Percentiles rank a stretch among this genome's conserved stretches.
These are phyloP conservation scores for Neoarius graeffei DNA, from an alignment of 2,113 vertebrate genomes.

Conservation along the genomic window DNA sequence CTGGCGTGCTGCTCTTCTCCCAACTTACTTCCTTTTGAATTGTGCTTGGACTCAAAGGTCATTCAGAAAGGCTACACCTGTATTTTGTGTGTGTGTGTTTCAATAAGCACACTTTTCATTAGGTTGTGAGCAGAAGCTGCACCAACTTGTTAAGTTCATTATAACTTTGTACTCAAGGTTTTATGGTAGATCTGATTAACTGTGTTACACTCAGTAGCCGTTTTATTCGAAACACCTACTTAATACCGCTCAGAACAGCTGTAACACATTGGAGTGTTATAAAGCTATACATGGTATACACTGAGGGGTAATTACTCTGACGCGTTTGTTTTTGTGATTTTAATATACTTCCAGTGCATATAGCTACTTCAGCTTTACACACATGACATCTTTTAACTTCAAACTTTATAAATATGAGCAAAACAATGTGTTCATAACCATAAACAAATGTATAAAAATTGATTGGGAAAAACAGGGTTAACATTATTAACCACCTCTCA, in stretches of 20 bases:
- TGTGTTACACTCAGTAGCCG: neutral
- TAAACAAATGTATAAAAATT: neutral
- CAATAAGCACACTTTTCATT: neutral
- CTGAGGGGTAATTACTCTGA: neutral
- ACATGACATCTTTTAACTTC: neutral
- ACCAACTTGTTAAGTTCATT: neutral
- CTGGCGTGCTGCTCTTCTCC: constrained; percentile 37
- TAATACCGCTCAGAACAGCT: neutral
- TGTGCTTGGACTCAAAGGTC: constrained; percentile 34
- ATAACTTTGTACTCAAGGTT: neutral
- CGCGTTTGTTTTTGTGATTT: neutral
- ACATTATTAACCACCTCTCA: neutral
- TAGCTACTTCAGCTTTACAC: neutral
- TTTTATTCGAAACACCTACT: neutral
- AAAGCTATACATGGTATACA: neutral
- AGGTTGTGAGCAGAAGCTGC: neutral
- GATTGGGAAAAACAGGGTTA: neutral
- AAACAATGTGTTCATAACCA: neutral
- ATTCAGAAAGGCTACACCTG: constrained; percentile 15
- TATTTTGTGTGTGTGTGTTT: neutral
- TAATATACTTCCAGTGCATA: neutral
- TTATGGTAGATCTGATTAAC: too few species aligned
- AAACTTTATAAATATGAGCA: neutral
- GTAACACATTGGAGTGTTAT: neutral
- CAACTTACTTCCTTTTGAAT: constrained; percentile 42